A percentile compares a stretch with the other conserved stretches of the same genome.
These are phyloP conservation scores for Nomada lathburiana DNA, from an alignment of 2,888 invertebrate genomes.

Conservation along the genomic window DNA sequence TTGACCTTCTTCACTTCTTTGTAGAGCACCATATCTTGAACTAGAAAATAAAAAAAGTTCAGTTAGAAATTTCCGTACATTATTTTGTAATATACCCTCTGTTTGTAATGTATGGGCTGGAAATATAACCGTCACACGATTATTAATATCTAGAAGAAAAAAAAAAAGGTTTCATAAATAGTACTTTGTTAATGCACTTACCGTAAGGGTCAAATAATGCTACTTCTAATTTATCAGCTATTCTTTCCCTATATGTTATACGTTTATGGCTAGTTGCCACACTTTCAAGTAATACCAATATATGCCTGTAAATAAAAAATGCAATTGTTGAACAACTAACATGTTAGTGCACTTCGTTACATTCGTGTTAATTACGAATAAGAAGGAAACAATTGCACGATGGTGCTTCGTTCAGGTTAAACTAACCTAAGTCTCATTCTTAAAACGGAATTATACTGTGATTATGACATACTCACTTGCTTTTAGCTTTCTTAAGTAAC, in stretches of 20 bases:
- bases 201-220: slow-evolving; percentile 92
- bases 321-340: neutral
- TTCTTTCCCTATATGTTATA: slow-evolving; percentile 88
- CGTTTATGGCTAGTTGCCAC: slow-evolving; percentile 91
- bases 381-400: neutral
- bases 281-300: slow-evolving; percentile 93
- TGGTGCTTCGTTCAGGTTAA: neutral
- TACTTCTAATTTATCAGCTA: slow-evolving; percentile 91
- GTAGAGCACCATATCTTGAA: slow-evolving; percentile 88
- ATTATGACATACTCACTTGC: slow-evolving; percentile 88
- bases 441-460: neutral
- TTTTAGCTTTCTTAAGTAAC: slow-evolving; percentile 90
- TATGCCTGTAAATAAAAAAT: slow-evolving; percentile 85
- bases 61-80: neutral
- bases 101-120: neutral
- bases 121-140: neutral
- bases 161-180: neutral
- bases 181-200: slow-evolving; percentile 85
- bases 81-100: neutral
- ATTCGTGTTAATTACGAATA: neutral
- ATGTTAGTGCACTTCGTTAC: neutral
- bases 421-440: slow-evolving; percentile 27
- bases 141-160: neutral
- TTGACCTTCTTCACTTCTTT: slow-evolving; percentile 90
- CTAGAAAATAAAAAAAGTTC: slow-evolving; percentile 86